These are phyloP conservation scores for Sporophila hypoxantha DNA, from an alignment of 2,113 vertebrate species.

Conservation along the genomic window DNA sequence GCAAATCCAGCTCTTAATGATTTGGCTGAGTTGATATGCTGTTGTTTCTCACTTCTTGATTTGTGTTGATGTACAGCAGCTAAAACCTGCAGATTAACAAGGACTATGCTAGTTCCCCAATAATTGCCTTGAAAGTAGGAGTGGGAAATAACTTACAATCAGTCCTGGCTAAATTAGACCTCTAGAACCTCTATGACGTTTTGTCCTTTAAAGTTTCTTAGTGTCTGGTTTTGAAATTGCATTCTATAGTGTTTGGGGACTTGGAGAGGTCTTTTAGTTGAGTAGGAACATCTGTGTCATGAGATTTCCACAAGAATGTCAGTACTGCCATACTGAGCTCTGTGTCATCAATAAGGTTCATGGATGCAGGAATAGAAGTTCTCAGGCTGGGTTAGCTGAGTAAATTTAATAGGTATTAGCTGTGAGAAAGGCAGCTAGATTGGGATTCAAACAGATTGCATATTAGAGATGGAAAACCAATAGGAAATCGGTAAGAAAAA, in stretches of 20 bases:
- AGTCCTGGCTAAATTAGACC: not conserved
- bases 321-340: not conserved
- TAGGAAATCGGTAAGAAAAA: not conserved
- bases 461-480: not conserved
- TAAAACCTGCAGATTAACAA: not conserved
- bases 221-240: not conserved
- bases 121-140: not conserved
- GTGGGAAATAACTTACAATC: not conserved
- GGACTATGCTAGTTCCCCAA: not conserved
- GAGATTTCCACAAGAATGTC: not conserved
- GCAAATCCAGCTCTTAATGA: not conserved
- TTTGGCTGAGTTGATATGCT: not conserved
- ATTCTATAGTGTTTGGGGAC: not conserved
- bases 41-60: not conserved
- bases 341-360: not conserved
- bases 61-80: not conserved
- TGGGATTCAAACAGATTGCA: not conserved
- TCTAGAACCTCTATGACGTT: not conserved
- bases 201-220: not conserved
- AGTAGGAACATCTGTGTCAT: not conserved
- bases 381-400: not conserved
- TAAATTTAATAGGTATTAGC: not conserved
- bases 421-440: not conserved
- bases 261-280: not conserved
- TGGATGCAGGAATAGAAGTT: not conserved